These are phyloP conservation scores for Apis florea DNA, from an alignment of 1,140 invertebrate species.

Conservation along the genomic window DNA sequence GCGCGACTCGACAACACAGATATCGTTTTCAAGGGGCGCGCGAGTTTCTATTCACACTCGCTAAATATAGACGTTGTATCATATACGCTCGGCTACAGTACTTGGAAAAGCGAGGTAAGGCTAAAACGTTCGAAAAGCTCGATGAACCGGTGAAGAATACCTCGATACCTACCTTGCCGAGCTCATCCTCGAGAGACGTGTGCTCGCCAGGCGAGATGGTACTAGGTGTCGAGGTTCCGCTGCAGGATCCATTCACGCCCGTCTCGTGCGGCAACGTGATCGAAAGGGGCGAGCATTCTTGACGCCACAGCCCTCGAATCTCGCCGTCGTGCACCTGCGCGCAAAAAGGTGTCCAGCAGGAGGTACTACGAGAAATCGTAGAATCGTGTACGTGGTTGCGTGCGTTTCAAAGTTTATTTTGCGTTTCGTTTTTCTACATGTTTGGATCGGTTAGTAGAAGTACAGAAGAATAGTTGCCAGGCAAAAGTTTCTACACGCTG, in stretches of 20 bases:
- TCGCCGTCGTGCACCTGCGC: slow-evolving; percentile 73
- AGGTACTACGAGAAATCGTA: slow-evolving; percentile 49
- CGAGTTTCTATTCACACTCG: slow-evolving; percentile 52
- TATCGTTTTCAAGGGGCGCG: slow-evolving; percentile 40
- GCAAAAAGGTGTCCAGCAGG: slow-evolving; percentile 55
- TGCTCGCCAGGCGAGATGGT: slow-evolving; percentile 83
- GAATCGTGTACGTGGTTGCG: slow-evolving; percentile 26
- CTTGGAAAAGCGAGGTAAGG: not conserved
- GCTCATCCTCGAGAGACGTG: slow-evolving; percentile 81
- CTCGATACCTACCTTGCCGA: slow-evolving; percentile 74
- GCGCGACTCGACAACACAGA: slow-evolving; percentile 50
- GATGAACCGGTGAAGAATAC: not conserved
- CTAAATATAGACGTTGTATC: slow-evolving; percentile 62
- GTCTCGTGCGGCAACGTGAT: slow-evolving; percentile 75
- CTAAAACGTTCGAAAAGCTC: not conserved
- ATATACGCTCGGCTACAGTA: not conserved
- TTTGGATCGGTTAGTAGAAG: not conserved
- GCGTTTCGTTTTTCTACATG: slow-evolving; percentile 5
- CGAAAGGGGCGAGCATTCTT: slow-evolving; percentile 79
- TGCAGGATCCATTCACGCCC: slow-evolving; percentile 78
- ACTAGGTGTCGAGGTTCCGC: slow-evolving; percentile 82
- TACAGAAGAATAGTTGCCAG: not conserved
- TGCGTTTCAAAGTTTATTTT: slow-evolving; percentile 30
- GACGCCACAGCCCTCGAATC: slow-evolving; percentile 70
- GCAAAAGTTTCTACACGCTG: not conserved